Evolutionary conservation across 1,140 invertebrate genomes (phyloP).

Genomic region (Alviniconcha marisindica): DNA sequence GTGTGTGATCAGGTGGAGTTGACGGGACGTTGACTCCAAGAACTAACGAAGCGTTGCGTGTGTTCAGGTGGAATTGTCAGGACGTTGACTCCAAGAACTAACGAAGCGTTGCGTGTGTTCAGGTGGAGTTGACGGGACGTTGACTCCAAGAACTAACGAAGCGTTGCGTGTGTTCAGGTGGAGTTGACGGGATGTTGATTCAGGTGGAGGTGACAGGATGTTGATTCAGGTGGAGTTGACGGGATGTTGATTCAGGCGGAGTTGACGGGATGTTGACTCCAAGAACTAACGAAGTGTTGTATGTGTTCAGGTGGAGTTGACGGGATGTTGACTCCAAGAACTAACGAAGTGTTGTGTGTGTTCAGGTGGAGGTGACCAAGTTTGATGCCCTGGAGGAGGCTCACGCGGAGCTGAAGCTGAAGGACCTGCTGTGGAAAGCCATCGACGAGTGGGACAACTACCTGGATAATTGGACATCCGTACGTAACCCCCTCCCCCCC

Average conservation of each 20-base stretch:
- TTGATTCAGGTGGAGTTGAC: background rate
- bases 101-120: background rate
- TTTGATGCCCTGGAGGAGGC: conserved; percentile 88
- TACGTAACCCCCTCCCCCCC: conserved; percentile 66
- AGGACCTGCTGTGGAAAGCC: conserved; percentile 87
- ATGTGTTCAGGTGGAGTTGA: conserved; percentile 24
- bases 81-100: too few species aligned
- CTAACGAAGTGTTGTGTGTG: background rate
- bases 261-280: background rate
- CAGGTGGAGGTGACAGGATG: background rate
- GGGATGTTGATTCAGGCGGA: background rate
- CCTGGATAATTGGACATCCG: conserved; percentile 80
- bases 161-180: background rate
- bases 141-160: background rate
- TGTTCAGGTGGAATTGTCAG: background rate
- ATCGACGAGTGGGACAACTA: conserved; percentile 83
- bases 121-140: background rate
- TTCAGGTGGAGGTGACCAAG: conserved; percentile 84
- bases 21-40: background rate
- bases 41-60: background rate
- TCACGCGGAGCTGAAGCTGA: conserved; percentile 85
- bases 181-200: background rate
- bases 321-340: background rate
- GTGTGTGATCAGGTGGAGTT: background rate
- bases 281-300: background rate